Evolutionary conservation across 2,113 vertebrate genomes (phyloP).

Genomic region (Pelusios castaneus): DNA sequence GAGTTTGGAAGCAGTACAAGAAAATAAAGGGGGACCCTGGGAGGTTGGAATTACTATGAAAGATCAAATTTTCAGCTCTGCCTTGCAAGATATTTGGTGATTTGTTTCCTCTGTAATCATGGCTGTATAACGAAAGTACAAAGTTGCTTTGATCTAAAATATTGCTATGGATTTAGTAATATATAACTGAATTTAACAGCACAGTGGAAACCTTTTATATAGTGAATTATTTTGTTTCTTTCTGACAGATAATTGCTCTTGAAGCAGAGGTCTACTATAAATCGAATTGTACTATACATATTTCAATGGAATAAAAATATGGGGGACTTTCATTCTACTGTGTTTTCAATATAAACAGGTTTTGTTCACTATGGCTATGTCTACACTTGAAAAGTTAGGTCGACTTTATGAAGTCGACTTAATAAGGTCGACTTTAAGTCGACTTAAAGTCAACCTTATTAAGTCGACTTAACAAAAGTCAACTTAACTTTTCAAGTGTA

Average conservation of each 20-base stretch:
- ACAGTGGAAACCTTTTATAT: conserved; percentile 55
- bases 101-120: conserved; percentile 41
- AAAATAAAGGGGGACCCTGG: background rate
- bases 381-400: too few species aligned
- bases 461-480: too few species aligned
- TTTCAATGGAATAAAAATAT: conserved; percentile 31
- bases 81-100: conserved; percentile 48
- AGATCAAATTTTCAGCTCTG: conserved; percentile 42
- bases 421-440: too few species aligned
- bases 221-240: conserved; percentile 32
- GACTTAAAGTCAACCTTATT: too few species aligned
- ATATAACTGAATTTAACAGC: conserved; percentile 60
- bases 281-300: conserved; percentile 19
- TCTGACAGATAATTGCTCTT: conserved; percentile 24
- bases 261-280: conserved; percentile 44
- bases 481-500: too few species aligned
- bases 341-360: background rate
- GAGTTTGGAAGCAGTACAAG: background rate
- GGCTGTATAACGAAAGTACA: conserved; percentile 46
- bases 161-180: conserved; percentile 54
- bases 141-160: conserved; percentile 60
- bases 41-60: conserved; percentile 31
- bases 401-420: too few species aligned
- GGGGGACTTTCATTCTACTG: conserved; percentile 22
- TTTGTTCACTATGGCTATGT: background rate